Base-by-base conservation (phyloP, 1,140 invertebrate genomes). In the Arctopsyche grandis region DNA sequence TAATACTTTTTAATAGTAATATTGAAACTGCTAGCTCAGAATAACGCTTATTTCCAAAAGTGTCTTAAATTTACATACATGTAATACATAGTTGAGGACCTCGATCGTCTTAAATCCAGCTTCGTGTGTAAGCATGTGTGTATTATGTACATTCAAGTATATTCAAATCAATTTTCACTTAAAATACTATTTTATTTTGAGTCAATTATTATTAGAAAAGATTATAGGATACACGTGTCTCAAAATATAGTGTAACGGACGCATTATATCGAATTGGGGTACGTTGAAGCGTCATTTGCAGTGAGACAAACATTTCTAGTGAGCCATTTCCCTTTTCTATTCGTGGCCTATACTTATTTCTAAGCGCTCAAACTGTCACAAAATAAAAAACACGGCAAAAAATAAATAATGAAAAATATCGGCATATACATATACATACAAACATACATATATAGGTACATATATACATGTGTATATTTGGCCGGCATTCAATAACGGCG, bases 281-380 rank as follows among this genome's bases (percentile, higher is more conserved):
- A 12, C 10, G 5, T 26, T 29, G 3, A 26, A 66, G n/a, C 63
- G 22, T 66, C 63, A 66, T 66, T 26, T 66, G 26, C 3, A 26
- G 7, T 24, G 1, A 66, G 21, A 66, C 10, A 66, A 66, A 66
- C 10, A 66, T 26, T 5, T 52, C 10, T 26, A 66, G 19, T n/a
- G 63, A 66, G 63, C 63, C 63, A 66, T 66, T 66, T 66, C 63
- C 63, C 24, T 66, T 66, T 26, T 66, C 63, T 66, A 66, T 66
- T 66, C 14, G 21, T 66, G 24, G 63, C 22, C 21, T 19, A 66
- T 22, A 66, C 63, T 66, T 66, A 66, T 66, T 66, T 66, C 24
- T 22, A 66, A 66, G 63, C 63, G 3, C 24, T 66, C 63, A 22
- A 66, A 22, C 63, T 66, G 63, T 66, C 63, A 66, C 19, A 22